Conservation (phyloP, 1,140 invertebrate genomes). For the Samia ricini region DNA sequence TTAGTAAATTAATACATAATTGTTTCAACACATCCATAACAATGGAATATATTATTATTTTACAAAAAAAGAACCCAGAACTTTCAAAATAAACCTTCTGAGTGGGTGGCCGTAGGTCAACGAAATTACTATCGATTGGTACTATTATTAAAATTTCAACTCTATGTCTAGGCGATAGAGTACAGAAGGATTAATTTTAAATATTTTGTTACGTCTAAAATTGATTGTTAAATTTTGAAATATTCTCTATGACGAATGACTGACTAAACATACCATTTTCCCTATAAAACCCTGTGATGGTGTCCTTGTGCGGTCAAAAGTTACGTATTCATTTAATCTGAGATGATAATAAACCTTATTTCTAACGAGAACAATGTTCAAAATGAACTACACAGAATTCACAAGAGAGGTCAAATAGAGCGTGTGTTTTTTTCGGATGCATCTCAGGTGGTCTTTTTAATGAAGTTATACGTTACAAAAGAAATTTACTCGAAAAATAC, state of each 20-base stretch:
- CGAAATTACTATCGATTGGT: background rate
- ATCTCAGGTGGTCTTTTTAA: background rate
- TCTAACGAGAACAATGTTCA: background rate
- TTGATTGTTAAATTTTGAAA: background rate
- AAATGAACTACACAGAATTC: background rate
- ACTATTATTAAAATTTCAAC: background rate
- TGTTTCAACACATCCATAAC: background rate
- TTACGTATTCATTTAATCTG: background rate
- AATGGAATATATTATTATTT: background rate
- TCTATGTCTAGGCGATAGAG: background rate
- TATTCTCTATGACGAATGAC: background rate
- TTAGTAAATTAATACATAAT: background rate
- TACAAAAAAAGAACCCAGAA: background rate
- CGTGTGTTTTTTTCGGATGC: background rate
- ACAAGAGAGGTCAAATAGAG: background rate
- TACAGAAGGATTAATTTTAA: too few relatives aligned
- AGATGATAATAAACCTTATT: background rate
- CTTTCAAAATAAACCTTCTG: background rate
- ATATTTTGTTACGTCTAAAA: background rate
- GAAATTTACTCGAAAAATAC: background rate
- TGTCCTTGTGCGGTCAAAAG: background rate
- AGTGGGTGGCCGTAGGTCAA: background rate
- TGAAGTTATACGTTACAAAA: background rate
- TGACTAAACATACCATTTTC: background rate
- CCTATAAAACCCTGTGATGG: background rate